Conservation (phyloP, 2,888 invertebrate genomes). For the Masnerella sp. region DNA sequence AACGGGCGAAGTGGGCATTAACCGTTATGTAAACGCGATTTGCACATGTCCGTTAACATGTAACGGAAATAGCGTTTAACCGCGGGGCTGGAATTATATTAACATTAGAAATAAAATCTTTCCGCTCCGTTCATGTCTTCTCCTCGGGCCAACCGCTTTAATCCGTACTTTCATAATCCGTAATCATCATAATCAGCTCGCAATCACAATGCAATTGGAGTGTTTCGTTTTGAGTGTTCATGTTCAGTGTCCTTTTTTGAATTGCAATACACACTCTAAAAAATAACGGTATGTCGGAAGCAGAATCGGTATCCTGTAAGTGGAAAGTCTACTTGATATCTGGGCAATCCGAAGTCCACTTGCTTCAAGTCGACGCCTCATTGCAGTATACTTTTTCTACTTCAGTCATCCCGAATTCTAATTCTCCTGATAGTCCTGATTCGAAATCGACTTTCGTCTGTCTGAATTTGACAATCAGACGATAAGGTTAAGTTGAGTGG, state of each 20-base stretch:
- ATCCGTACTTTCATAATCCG: conserved; percentile 34
- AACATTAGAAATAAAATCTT: conserved; percentile 45
- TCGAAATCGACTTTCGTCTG: too few species aligned
- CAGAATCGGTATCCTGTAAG: too few species aligned
- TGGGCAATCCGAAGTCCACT: too few species aligned
- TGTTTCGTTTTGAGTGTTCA: conserved; percentile 9
- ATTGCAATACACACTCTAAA: too few species aligned
- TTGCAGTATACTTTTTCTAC: too few species aligned
- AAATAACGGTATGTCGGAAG: too few species aligned
- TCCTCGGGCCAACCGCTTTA: conserved; percentile 21
- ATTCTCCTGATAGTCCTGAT: too few species aligned
- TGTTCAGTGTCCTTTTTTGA: background rate
- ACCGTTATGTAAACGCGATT: conserved; percentile 63
- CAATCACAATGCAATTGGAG: conserved; percentile 30
- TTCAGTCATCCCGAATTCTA: too few species aligned
- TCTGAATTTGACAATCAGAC: too few species aligned
- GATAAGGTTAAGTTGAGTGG: too few species aligned
- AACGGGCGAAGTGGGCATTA: conserved; percentile 63
- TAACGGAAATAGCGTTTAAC: conserved; percentile 57
- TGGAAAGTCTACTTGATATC: too few species aligned
- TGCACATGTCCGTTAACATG: conserved; percentile 56
- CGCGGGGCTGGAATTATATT: conserved; percentile 48
- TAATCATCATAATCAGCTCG: conserved; percentile 27
- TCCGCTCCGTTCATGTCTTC: conserved; percentile 34
- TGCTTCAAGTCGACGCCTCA: too few species aligned